Conservation (phyloP, 92 coral and sea anemone genomes). For the Paragorgia papillata region DNA sequence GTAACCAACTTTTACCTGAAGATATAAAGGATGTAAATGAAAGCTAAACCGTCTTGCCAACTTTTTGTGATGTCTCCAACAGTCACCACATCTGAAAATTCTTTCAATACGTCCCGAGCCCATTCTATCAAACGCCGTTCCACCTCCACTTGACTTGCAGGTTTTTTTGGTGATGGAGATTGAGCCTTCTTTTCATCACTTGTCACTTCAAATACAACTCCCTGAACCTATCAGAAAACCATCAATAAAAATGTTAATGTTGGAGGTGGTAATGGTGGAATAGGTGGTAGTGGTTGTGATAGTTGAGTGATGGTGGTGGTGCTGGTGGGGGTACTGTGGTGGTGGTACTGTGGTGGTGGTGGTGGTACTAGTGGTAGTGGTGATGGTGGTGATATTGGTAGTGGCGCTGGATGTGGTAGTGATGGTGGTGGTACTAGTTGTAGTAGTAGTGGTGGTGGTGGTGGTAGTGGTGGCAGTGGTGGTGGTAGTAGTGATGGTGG, state of each 20-base stretch:
- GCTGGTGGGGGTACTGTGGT: no score
- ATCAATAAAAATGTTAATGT: not conserved
- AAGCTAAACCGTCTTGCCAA: slow-evolving; percentile 94
- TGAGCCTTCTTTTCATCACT: not conserved
- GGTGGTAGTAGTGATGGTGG: no score
- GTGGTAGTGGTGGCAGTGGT: no score
- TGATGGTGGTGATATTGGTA: no score
- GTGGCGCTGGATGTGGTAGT: no score
- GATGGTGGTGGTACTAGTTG: no score
- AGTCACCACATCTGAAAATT: slow-evolving; percentile 64
- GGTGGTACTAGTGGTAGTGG: no score
- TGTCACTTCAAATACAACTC: slow-evolving; percentile 21
- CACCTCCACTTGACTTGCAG: slow-evolving; percentile 34
- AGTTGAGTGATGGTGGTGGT: no score
- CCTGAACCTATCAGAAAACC: slow-evolving; percentile 25
- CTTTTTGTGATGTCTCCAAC: slow-evolving; percentile 80
- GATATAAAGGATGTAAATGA: slow-evolving; percentile 78
- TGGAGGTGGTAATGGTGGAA: no score
- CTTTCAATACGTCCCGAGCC: slow-evolving; percentile 80
- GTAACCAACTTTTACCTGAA: slow-evolving; percentile 77
- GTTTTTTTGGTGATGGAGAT: slow-evolving; percentile 16
- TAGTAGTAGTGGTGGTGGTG: no score
- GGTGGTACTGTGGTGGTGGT: no score
- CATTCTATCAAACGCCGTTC: slow-evolving; percentile 66
- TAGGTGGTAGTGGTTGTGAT: no score